Base-by-base conservation (phyloP, 2,888 invertebrate genomes). In the Tetheella fluctuosa region DNA sequence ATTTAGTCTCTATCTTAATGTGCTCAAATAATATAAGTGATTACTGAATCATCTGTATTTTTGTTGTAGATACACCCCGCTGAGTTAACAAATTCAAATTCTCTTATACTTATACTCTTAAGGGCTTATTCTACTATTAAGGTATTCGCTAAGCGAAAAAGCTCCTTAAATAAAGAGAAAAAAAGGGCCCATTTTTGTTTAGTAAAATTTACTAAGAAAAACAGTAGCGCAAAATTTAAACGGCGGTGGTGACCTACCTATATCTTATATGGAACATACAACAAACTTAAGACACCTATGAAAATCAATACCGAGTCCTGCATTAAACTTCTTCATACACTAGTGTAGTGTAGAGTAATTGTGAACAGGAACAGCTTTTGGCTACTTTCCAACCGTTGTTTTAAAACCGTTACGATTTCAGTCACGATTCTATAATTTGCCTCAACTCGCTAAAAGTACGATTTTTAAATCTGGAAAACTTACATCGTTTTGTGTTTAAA, bases 401-500 rank as follows among this genome's bases (percentile, higher is more conserved):
- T 48, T 48, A 54, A 54, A 17, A 54, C 54, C 28, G 23, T 34
- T 34, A 34, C 48, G 20, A 34, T n/a, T 17, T 15, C 55, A 17
- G 20, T 34, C 34, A 55, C 34, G 34, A 34, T 20, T 55, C n/a
- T 20, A 34, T 34, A 20, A 55, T 34, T 55, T 34, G 34, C 17
- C 30, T 6, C 20, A 55, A 23, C 55, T 48, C 48, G 20, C 20
- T 48, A 48, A 48, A 48, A 48, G 48, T 23, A 54, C 20, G 34
- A 54, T 34, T 34, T 23, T 34, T 20, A 37, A 34, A 54, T 54
- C 28, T 48, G 25, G 54, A 15, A 28, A 30, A 10, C 8, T 42
- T 25, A 23, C 57, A 52, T 34, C 34, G 34, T 34, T 48, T 54
- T 53, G 48, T 55, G 54, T 15, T 59, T 57, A 53, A 56, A 60